Evolutionary conservation across 2,113 vertebrate species (phyloP).

Genomic region (Centrocercus urophasianus): DNA sequence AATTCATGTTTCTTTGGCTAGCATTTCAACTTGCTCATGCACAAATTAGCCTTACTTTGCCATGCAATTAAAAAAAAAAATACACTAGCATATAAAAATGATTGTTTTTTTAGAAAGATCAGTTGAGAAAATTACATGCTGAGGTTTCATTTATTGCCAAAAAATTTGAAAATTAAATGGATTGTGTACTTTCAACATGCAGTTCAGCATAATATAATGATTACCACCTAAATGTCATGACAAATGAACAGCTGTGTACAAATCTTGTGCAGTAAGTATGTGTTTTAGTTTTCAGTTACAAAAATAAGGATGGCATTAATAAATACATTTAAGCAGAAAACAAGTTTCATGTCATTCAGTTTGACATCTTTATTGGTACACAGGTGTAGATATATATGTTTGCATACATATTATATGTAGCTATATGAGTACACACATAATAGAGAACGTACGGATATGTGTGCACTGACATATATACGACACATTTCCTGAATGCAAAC

Average conservation of each 20-base stretch:
- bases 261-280: constrained; percentile 66
- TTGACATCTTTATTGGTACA: constrained; percentile 50
- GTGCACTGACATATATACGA: constrained; percentile 53
- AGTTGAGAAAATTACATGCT: constrained; percentile 83
- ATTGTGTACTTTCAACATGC: constrained; percentile 80
- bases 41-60: constrained; percentile 79
- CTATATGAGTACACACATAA: constrained; percentile 46
- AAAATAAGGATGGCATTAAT: constrained; percentile 44
- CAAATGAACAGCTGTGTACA: constrained; percentile 80
- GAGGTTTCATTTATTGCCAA: constrained; percentile 76
- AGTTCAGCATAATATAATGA: constrained; percentile 75
- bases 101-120: constrained; percentile 67
- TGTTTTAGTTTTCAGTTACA: constrained; percentile 61
- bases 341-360: constrained; percentile 17
- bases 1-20: constrained; percentile 77
- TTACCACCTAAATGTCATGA: constrained; percentile 79
- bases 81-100: constrained; percentile 77
- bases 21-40: constrained; percentile 85
- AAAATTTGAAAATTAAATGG: constrained; percentile 78
- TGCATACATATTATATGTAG: constrained; percentile 50
- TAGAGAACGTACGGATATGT: constrained; percentile 37
- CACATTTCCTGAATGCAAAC: constrained; percentile 73
- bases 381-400: constrained; percentile 63
- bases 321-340: constrained; percentile 58
- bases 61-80: constrained; percentile 86